Evolutionary conservation across 2,113 vertebrate genomes (phyloP).

Genomic region (Charina bottae): DNA sequence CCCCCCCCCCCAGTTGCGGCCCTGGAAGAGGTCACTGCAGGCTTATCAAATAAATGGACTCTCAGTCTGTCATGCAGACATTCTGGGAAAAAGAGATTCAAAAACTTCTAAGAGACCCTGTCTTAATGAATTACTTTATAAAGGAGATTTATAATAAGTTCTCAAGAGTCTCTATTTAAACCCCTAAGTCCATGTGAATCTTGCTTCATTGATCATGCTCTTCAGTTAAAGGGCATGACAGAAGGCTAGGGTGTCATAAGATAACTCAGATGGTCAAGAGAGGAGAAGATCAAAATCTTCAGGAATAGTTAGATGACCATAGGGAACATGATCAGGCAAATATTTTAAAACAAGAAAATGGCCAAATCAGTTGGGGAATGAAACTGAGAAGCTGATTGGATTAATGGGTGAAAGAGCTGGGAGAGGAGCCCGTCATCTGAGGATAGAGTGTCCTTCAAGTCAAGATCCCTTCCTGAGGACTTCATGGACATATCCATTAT

Average conservation of each 20-base stretch:
- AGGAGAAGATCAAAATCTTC: background rate
- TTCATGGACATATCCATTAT: background rate
- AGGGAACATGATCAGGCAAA: background rate
- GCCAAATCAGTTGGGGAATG: background rate
- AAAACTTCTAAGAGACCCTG: no score
- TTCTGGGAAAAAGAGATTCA: background rate
- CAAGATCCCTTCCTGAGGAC: background rate
- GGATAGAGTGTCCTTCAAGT: background rate
- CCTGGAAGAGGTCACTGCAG: background rate
- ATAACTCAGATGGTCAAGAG: background rate
- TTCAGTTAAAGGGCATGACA: background rate
- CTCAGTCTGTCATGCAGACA: background rate
- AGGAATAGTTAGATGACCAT: background rate
- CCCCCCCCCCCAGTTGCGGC: no score
- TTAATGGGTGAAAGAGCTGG: background rate
- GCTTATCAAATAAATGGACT: background rate
- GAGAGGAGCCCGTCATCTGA: background rate
- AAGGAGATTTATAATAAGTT: background rate
- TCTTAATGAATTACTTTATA: no score
- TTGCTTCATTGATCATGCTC: background rate
- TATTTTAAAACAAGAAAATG: background rate
- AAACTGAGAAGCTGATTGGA: background rate
- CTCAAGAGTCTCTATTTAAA: background rate
- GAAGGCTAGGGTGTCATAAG: background rate
- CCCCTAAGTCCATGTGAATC: background rate